phyloP scores from a whole-genome alignment of 2,113 vertebrate genomes.

The Ageneiosus marmoratus region DNA sequence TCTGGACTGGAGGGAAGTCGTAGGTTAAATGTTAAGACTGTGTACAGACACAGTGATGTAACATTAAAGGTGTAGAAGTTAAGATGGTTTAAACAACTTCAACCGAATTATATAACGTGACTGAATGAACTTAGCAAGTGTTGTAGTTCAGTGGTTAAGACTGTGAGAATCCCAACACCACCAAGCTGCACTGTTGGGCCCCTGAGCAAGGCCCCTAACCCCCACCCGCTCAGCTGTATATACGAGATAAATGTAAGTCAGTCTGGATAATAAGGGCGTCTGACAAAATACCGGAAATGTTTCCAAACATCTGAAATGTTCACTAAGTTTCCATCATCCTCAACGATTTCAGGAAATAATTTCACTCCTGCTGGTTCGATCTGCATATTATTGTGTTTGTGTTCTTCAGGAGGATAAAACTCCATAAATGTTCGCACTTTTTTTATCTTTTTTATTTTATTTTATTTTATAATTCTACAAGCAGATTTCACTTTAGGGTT shows the following conservation, averaged over 20 bases:
- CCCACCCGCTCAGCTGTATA: too few relatives aligned
- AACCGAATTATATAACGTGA: slow-evolving; percentile 35
- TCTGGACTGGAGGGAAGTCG: background rate
- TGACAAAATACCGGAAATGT: too few relatives aligned
- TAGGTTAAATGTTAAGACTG: slow-evolving; percentile 11
- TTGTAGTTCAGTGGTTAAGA: too few relatives aligned
- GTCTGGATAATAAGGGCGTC: too few relatives aligned
- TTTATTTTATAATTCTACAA: too few relatives aligned
- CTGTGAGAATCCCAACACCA: too few relatives aligned
- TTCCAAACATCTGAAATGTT: slow-evolving; percentile 68
- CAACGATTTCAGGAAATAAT: slow-evolving; percentile 1
- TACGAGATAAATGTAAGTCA: too few relatives aligned
- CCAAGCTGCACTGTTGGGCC: too few relatives aligned
- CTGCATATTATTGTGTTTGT: background rate
- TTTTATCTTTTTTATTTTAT: background rate
- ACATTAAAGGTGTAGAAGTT: background rate
- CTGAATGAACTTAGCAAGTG: background rate
- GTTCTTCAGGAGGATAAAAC: background rate
- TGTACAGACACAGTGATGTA: background rate
- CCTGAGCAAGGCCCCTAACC: too few relatives aligned
- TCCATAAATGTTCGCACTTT: background rate
- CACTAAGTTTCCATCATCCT: slow-evolving; percentile 36
- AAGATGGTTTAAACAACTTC: background rate
- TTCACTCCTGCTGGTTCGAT: background rate
- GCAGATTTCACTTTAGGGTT: background rate